Evolutionary conservation across 2,113 vertebrate genomes (phyloP).

Genomic region (Dromaius novaehollandiae): DNA sequence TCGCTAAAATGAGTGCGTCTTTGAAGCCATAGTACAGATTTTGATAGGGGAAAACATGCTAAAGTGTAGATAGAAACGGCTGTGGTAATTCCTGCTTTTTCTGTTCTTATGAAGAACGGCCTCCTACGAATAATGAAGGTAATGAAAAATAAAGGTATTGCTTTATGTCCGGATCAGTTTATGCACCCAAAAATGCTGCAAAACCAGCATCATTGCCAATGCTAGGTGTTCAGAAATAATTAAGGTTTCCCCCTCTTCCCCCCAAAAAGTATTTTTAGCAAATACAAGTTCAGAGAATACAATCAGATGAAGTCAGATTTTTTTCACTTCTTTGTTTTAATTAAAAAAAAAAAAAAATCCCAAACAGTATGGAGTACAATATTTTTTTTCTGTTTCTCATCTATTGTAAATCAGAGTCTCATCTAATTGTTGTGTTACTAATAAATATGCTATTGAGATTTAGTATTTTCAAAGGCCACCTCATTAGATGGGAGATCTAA

Average conservation of each 20-base stretch:
- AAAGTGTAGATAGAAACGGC: neutral
- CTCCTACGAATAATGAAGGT: neutral
- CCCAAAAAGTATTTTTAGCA: neutral
- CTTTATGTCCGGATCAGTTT: neutral
- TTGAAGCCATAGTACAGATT: neutral
- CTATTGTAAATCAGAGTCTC: neutral
- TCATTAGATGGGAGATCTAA: neutral
- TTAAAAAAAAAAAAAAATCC: neutral
- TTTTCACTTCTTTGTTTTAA: neutral
- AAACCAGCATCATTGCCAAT: neutral
- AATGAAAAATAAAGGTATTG: neutral
- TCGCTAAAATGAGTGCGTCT: rapidly evolving
- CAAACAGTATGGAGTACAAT: rapidly evolving
- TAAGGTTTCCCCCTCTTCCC: neutral
- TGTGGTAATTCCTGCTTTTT: neutral
- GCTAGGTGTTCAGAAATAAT: neutral
- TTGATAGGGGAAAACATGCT: neutral
- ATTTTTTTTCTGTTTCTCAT: neutral
- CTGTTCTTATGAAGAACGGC: neutral
- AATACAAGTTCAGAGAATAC: neutral
- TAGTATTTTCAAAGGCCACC: neutral
- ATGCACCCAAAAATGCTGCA: rapidly evolving
- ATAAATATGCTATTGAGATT: neutral
- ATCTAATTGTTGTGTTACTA: neutral
- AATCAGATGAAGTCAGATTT: neutral